These are phyloP conservation scores for Pterocles burchelli DNA, from an alignment of 2,113 vertebrate species.

Conservation along the genomic window DNA sequence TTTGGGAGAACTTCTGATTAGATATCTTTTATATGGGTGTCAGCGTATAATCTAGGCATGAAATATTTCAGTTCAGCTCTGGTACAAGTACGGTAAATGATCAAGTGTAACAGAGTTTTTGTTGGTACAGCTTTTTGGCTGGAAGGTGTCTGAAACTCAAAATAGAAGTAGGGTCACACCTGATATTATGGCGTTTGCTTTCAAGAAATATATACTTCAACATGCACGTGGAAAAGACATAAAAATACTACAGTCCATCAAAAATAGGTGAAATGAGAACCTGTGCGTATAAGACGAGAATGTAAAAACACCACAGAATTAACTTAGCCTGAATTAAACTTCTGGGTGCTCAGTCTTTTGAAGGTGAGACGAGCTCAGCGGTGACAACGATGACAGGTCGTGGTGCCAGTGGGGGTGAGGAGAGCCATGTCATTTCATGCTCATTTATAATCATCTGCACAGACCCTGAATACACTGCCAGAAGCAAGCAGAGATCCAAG, in stretches of 20 bases:
- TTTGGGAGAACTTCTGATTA: conserved; percentile 2
- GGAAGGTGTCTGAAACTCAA: conserved; percentile 53
- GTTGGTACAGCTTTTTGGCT: conserved; percentile 71
- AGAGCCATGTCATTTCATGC: conserved; percentile 11
- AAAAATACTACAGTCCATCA: conserved; percentile 32
- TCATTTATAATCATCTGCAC: not conserved
- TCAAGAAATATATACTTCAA: conserved; percentile 39
- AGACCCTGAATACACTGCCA: conserved; percentile 23
- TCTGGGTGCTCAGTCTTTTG: conserved; percentile 22
- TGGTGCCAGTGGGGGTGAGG: not conserved
- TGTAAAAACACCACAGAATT: conserved; percentile 24
- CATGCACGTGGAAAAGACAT: conserved; percentile 67
- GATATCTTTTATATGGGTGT: conserved; percentile 26
- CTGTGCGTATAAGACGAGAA: conserved; percentile 16
- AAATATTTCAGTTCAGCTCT: conserved; percentile 47
- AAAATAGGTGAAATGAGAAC: conserved; percentile 65
- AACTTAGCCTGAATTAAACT: conserved; percentile 48
- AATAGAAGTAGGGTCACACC: conserved; percentile 63
- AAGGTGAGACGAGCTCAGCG: conserved; percentile 45
- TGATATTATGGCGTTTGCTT: conserved; percentile 71
- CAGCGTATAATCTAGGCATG: conserved; percentile 15
- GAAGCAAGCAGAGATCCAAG: conserved; percentile 51
- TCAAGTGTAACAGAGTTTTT: conserved; percentile 59
- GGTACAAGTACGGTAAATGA: conserved; percentile 51
- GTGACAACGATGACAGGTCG: not conserved